Base-by-base conservation (phyloP, 2,797 vertebrate genomes). In the Aplochiton taeniatus region DNA sequence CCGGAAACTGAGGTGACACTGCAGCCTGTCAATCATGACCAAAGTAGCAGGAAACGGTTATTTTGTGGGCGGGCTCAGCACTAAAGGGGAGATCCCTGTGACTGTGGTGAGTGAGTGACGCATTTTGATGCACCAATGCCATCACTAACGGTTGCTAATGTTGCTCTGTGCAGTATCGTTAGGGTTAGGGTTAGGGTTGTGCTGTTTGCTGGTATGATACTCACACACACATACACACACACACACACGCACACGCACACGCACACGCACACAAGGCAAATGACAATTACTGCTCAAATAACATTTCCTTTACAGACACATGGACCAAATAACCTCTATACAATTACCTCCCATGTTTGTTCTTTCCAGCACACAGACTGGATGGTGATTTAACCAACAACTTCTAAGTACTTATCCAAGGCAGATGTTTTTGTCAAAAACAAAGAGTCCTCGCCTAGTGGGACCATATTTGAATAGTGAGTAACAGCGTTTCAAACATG, bases 371-470 rank as follows among this genome's bases (percentile, higher is more conserved):
- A 57, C 43, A 31, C 55, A n/a, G 14, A 57, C 13, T 0, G 43
- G 16, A 31, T 3, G 31, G 31, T 6, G 14, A 8, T 57, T 13
- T n/a, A 16, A 57, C 55, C 42, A 57, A 43, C 55, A 57, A n/a
- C 14, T 57, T 43, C n/a, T 42, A 10, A 44, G 6, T 44, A 42
- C 16, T 9, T 41, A n/a, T 57, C 55, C 43, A 10, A 31, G 31
- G 55, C 55, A 57, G 55, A 14, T 57, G 55, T 57, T 44, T 43
- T 43, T 57, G 31, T n/a, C 41, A 14, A 43, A 57, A 57, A 57
- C 42, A 43, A 57, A 42, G 41, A n/a, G 11, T 44, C 31, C 41
- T 55, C 14, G 13, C 17, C 41, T 55, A 11, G 20, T 19, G 31
- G 45, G 19, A 17, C 48, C 48, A 62, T 16, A 42, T 42, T 62